Evolutionary conservation across 1,140 invertebrate genomes (phyloP).

Genomic region (Drosophila tropicalis): DNA sequence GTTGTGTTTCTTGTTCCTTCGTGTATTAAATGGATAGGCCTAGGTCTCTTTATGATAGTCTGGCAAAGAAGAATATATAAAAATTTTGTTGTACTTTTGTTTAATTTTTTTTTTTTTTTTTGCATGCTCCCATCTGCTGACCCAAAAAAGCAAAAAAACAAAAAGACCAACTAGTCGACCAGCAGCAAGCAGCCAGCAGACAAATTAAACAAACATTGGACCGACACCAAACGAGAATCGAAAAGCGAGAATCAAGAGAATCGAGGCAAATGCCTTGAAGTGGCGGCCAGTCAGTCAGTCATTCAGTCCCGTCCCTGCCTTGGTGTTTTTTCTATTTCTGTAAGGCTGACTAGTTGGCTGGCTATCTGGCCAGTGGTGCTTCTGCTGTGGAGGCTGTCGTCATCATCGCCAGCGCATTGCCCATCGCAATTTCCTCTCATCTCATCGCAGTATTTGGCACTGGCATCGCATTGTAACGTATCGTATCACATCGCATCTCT

Average conservation of each 20-base stretch:
- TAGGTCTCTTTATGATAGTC: constrained; percentile 5
- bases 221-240: constrained; percentile 50
- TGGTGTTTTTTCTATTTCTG: constrained; percentile 66
- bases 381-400: constrained; percentile 20
- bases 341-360: neutral
- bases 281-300: constrained; percentile 31
- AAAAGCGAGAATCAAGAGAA: constrained; percentile 35
- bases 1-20: neutral
- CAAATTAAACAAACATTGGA: constrained; percentile 74
- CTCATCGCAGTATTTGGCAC: constrained; percentile 13
- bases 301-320: constrained; percentile 6
- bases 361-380: constrained; percentile 25
- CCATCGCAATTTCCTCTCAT: neutral
- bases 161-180: constrained; percentile 57
- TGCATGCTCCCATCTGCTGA: constrained; percentile 37
- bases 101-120: constrained; percentile 28
- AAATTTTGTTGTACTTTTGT: neutral
- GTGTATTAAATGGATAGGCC: neutral
- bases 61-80: neutral
- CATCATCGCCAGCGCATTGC: constrained; percentile 32
- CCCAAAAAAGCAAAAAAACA: constrained; percentile 35
- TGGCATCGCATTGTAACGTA: constrained; percentile 35
- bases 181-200: constrained; percentile 51
- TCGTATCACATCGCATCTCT: constrained; percentile 50
- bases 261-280: constrained; percentile 63